Evolutionary conservation across 2,888 invertebrate species (phyloP).

Genomic region (Lycia hirtaria): DNA sequence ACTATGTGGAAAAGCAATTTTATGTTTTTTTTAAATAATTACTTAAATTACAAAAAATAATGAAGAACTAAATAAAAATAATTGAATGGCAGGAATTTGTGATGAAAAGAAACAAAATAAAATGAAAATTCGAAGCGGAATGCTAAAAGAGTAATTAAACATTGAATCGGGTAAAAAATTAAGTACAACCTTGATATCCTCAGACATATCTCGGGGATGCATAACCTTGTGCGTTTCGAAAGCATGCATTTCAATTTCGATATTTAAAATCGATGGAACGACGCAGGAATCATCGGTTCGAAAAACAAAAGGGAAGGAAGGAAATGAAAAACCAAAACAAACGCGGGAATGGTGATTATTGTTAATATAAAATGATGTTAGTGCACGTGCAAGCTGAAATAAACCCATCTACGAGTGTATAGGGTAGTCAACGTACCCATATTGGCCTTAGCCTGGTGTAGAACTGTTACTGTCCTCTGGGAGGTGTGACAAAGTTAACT

Average conservation of each 20-base stretch:
- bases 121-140: too few relatives aligned
- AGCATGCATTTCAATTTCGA: conserved; percentile 3
- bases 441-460: conserved; percentile 60
- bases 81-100: too few relatives aligned
- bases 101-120: too few relatives aligned
- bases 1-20: too few relatives aligned
- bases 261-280: background rate
- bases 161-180: background rate
- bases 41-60: too few relatives aligned
- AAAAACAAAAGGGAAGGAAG: conserved; percentile 5
- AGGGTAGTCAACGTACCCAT: conserved; percentile 71
- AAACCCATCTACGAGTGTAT: conserved; percentile 31
- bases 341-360: conserved; percentile 3
- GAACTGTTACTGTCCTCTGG: conserved; percentile 52
- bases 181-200: conserved; percentile 11
- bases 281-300: background rate
- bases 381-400: conserved; percentile 20
- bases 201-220: conserved; percentile 7
- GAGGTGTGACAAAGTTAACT: conserved; percentile 69
- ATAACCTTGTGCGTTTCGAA: background rate
- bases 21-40: too few relatives aligned
- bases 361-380: conserved; percentile 8
- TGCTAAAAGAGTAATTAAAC: too few relatives aligned
- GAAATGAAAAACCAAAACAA: conserved; percentile 15
- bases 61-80: too few relatives aligned